Conservation (phyloP, 2,113 vertebrate species). For the Plecturocebus donacophilus region DNA sequence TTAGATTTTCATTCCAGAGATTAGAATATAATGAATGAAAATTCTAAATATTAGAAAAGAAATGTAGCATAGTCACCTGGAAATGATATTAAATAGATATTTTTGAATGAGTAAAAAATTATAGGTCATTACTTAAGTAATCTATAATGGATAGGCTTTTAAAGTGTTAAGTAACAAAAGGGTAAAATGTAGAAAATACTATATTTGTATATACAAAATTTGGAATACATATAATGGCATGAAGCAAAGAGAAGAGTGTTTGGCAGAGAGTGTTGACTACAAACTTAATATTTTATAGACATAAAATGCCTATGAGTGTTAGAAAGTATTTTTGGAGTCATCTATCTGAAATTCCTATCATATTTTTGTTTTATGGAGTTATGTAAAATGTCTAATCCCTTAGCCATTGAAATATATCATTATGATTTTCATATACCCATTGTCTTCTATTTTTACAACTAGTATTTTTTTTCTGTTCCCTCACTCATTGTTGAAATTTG, state of each 20-base stretch:
- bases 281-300: not conserved
- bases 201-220: not conserved
- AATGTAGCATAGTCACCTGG: not conserved
- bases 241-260: not conserved
- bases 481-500: not conserved
- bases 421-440: not conserved
- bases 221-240: not conserved
- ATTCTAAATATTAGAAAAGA: not conserved
- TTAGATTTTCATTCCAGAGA: not conserved
- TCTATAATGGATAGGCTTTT: not conserved
- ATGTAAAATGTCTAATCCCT: not conserved
- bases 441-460: constrained; percentile 31
- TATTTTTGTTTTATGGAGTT: not conserved
- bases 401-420: not conserved
- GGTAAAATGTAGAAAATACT: not conserved
- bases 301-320: not conserved
- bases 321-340: not conserved
- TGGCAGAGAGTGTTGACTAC: not conserved
- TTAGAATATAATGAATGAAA: not conserved
- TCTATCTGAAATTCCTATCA: not conserved
- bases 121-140: not conserved
- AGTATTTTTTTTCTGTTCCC: not conserved
- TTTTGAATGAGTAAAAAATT: not conserved
- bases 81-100: not conserved
- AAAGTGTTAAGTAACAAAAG: not conserved